Percentiles rank a stretch among this genome's conserved stretches.
phyloP scores from a whole-genome alignment of 2,797 vertebrate species.

The Sebastes diaconus region DNA sequence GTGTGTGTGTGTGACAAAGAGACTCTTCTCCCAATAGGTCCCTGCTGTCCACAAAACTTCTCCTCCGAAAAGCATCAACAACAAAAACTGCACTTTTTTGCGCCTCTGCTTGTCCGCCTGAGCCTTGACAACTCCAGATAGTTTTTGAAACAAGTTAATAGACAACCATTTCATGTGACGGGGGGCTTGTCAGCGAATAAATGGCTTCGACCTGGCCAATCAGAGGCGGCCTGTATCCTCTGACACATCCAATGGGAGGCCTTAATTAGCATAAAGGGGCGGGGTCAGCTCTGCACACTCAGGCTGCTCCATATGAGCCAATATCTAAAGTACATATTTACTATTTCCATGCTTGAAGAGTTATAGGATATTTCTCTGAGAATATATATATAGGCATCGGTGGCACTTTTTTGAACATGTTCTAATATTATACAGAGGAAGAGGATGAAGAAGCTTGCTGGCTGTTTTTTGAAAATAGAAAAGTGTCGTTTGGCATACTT shows the following conservation, averaged over 20 bases:
- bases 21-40: slow-evolving; percentile 73
- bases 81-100: slow-evolving; percentile 84
- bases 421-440: no score
- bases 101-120: slow-evolving; percentile 80
- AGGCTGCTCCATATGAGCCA: slow-evolving; percentile 82
- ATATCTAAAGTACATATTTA: slow-evolving; percentile 85
- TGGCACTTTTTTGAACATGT: neutral
- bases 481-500: no score
- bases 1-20: slow-evolving; percentile 52
- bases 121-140: slow-evolving; percentile 99
- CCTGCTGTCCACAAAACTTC: slow-evolving; percentile 83
- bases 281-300: slow-evolving; percentile 79
- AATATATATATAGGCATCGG: neutral
- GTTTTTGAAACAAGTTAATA: slow-evolving; percentile 99
- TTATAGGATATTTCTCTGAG: slow-evolving; percentile 31
- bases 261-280: slow-evolving; percentile 94
- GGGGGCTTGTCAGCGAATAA: slow-evolving; percentile 97
- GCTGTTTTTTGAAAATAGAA: no score
- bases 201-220: slow-evolving; percentile 96
- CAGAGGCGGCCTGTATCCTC: slow-evolving; percentile 87
- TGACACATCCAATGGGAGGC: slow-evolving; percentile 83
- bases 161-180: slow-evolving; percentile 99
- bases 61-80: slow-evolving; percentile 91
- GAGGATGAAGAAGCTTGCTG: no score
- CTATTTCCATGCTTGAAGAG: slow-evolving; percentile 86